phyloP scores from a whole-genome alignment of 2,888 invertebrate species.

The Fissipunctia ypsillon region DNA sequence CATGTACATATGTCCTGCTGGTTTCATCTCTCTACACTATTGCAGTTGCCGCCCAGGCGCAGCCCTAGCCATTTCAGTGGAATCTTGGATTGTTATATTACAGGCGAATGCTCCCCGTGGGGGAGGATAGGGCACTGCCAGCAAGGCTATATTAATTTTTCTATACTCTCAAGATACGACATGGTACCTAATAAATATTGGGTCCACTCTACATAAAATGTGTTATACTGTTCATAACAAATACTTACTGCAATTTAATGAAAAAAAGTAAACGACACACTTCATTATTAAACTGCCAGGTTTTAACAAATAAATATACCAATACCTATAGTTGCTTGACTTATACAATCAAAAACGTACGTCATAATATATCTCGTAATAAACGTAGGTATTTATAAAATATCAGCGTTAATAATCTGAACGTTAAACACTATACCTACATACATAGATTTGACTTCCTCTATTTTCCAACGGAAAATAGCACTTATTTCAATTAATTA shows the following conservation, averaged over 20 bases:
- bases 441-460: slow-evolving; percentile 9
- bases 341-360: neutral
- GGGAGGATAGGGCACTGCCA: no score
- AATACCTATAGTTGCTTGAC: no score
- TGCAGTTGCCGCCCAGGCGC: no score
- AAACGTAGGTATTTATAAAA: neutral
- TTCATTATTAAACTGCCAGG: slow-evolving; percentile 1
- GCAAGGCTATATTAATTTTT: neutral
- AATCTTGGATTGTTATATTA: no score
- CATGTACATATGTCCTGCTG: no score
- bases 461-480: slow-evolving; percentile 38
- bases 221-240: neutral
- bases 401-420: neutral
- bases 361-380: neutral
- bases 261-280: neutral
- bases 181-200: neutral
- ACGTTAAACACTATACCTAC: neutral
- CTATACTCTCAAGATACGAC: neutral
- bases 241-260: neutral
- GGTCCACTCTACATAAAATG: neutral
- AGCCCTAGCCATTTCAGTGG: no score
- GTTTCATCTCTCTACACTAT: no score
- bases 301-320: neutral
- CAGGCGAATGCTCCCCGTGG: no score
- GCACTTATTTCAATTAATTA: slow-evolving; percentile 26